These are phyloP conservation scores for Upupa epops DNA, from an alignment of 2,113 vertebrate genomes.

Conservation along the genomic window DNA sequence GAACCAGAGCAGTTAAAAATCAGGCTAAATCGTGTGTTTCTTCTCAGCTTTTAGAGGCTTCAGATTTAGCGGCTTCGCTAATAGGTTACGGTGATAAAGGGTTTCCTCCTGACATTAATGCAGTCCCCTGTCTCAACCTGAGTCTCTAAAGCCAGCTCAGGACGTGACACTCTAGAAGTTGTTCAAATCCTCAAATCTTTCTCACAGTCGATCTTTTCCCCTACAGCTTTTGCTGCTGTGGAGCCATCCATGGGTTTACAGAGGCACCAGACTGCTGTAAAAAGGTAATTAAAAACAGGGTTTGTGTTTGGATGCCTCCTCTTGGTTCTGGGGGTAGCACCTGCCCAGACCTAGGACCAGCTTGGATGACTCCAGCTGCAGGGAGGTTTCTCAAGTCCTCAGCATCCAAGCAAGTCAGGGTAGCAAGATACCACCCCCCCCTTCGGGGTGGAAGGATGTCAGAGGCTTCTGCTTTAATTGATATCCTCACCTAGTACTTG, in stretches of 20 bases:
- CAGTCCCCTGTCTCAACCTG: not conserved
- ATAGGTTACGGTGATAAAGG: not conserved
- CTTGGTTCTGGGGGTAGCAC: rapidly evolving
- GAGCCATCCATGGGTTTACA: rapidly evolving
- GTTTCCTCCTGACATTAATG: not conserved
- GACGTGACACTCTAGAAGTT: not conserved
- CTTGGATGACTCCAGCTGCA: not conserved
- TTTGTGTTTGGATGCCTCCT: not conserved
- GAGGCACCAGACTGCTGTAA: not conserved
- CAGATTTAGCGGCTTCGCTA: not conserved
- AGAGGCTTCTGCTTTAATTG: not conserved
- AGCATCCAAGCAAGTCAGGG: not conserved
- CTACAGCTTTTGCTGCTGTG: not conserved
- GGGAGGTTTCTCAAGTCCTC: not conserved
- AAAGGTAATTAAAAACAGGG: not conserved
- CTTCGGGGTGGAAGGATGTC: rapidly evolving
- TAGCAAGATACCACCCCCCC: rapidly evolving
- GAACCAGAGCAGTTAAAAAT: not conserved
- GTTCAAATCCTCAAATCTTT: not conserved
- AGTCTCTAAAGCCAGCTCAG: not conserved
- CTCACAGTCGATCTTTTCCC: rapidly evolving
- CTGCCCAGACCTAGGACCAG: not conserved
- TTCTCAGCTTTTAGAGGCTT: not conserved
- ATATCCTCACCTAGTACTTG: not conserved
- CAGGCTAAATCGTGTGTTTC: not conserved